Percentiles rank a stretch among this genome's conserved stretches.
Conservation (phyloP, 2,888 invertebrate species). For the Hirudinaria manillensis region DNA sequence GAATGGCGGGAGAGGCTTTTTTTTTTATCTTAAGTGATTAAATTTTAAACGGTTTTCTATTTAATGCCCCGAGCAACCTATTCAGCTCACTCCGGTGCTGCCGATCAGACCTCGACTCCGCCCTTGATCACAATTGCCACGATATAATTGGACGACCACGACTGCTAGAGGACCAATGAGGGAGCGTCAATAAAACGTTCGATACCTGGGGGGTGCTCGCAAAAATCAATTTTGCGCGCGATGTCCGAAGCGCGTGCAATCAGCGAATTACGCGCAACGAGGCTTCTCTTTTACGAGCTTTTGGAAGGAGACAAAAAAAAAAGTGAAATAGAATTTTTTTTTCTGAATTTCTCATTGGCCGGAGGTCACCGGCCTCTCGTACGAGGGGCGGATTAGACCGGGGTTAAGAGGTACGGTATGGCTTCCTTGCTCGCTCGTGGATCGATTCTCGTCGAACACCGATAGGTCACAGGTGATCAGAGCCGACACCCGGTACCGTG, state of each 20-base stretch:
- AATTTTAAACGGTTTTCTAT: conserved; percentile 25
- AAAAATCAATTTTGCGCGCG: background rate
- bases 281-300: background rate
- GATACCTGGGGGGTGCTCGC: conserved; percentile 7
- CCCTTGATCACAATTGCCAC: background rate
- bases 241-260: conserved; percentile 4
- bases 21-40: conserved; percentile 11
- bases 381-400: no score
- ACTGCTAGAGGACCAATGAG: background rate
- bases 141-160: background rate
- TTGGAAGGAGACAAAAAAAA: background rate
- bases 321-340: background rate
- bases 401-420: no score
- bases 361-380: no score
- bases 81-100: conserved; percentile 1
- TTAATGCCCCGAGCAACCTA: conserved; percentile 18
- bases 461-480: no score
- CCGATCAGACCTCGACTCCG: background rate
- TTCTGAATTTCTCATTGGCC: no score
- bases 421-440: no score
- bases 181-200: conserved; percentile 15
- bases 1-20: no score
- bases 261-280: conserved; percentile 10
- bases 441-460: no score
- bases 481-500: no score